Conservation (phyloP, 2,113 vertebrate genomes). For the Dasyurus viverrinus region DNA sequence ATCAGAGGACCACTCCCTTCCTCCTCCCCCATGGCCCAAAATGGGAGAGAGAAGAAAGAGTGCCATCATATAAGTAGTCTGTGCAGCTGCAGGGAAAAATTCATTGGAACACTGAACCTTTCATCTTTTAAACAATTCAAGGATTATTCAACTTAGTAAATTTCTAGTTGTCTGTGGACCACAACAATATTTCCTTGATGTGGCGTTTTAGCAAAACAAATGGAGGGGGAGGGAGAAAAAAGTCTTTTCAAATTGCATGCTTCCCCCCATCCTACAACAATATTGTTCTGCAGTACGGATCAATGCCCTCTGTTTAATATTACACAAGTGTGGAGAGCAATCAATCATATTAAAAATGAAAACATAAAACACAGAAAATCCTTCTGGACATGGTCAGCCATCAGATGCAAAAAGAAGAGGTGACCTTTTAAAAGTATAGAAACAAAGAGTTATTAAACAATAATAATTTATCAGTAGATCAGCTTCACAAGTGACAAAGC, state of each 20-base stretch:
- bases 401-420: constrained; percentile 39
- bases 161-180: not conserved
- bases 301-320: not conserved
- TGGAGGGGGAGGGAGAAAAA: constrained; percentile 29
- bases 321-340: not conserved
- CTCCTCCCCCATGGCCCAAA: constrained; percentile 4
- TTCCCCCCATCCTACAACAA: not conserved
- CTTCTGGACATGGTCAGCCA: constrained; percentile 6
- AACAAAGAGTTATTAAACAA: constrained; percentile 63
- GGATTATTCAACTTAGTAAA: constrained; percentile 51
- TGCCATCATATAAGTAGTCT: not conserved
- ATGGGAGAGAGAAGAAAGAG: not conserved
- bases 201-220: not conserved
- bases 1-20: constrained; percentile 60
- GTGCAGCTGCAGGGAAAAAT: constrained; percentile 37
- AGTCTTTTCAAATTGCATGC: not conserved
- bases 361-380: constrained; percentile 11
- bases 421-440: constrained; percentile 48
- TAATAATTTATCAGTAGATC: constrained; percentile 65
- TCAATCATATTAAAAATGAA: not conserved
- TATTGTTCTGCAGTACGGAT: not conserved
- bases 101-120: constrained; percentile 55
- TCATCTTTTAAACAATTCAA: constrained; percentile 34
- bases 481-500: constrained; percentile 67
- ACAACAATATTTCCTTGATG: not conserved